Evolutionary conservation across 2,888 invertebrate species (phyloP).

Genomic region (Ennomos quercinarius): DNA sequence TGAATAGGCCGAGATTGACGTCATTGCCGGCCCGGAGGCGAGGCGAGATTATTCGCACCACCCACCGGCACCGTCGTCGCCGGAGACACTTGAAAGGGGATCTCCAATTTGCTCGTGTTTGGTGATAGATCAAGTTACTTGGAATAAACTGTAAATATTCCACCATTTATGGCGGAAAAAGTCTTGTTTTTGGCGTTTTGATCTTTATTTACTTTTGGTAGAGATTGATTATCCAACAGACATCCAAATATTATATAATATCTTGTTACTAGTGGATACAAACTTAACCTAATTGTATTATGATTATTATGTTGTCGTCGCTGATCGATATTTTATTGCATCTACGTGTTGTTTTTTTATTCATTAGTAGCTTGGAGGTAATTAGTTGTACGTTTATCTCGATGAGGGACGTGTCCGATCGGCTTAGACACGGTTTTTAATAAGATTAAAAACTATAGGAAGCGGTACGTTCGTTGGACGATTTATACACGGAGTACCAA

Average conservation of each 20-base stretch:
- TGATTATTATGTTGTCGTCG: too few species aligned
- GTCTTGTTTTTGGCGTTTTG: conserved; percentile 1
- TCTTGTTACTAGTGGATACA: too few species aligned
- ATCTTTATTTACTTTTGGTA: neutral
- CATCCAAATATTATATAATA: neutral
- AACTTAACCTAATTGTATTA: too few species aligned
- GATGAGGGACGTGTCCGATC: too few species aligned
- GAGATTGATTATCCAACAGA: neutral
- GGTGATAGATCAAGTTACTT: conserved; percentile 35
- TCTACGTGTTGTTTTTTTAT: too few species aligned
- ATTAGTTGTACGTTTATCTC: too few species aligned
- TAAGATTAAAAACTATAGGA: too few species aligned
- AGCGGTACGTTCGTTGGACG: too few species aligned
- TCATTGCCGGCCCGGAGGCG: conserved; percentile 35
- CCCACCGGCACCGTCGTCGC: conserved; percentile 27
- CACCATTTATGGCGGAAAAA: conserved; percentile 10
- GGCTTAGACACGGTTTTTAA: too few species aligned
- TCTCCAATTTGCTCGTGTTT: conserved; percentile 34
- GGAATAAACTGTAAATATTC: conserved; percentile 28
- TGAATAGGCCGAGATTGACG: conserved; percentile 36
- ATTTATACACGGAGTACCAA: too few species aligned
- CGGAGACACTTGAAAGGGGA: conserved; percentile 32
- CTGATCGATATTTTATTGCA: too few species aligned
- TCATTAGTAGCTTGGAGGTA: too few species aligned
- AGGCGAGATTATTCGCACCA: conserved; percentile 36